A percentile compares a stretch with the other conserved stretches of the same genome.
Evolutionary conservation across 2,888 invertebrate genomes (phyloP).

Genomic region (Metellina segmentata): DNA sequence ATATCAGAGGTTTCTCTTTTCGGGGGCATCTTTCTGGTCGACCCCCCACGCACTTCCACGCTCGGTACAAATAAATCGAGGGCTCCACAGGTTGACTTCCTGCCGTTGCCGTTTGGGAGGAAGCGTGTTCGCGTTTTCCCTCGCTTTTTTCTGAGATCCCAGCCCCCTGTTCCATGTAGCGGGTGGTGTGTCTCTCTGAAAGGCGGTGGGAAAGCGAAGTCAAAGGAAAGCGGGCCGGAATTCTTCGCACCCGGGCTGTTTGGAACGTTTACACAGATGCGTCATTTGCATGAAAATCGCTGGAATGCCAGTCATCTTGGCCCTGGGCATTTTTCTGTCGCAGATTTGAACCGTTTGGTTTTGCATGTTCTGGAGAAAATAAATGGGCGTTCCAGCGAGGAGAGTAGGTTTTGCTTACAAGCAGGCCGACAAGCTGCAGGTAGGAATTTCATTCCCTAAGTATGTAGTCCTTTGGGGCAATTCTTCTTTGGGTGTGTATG

Average conservation of each 20-base stretch:
- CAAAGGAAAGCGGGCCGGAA: no score
- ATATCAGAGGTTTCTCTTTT: background rate
- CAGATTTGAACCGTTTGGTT: background rate
- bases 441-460: no score
- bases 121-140: background rate
- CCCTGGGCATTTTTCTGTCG: background rate
- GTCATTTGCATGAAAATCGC: slow-evolving; percentile 60
- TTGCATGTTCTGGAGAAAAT: no score
- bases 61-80: slow-evolving; percentile 46
- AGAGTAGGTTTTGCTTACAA: no score
- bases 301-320: slow-evolving; percentile 16
- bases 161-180: background rate
- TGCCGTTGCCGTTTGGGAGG: background rate
- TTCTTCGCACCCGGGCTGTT: background rate
- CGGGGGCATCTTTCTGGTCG: background rate
- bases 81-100: slow-evolving; percentile 54
- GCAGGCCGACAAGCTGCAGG: no score
- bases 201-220: slow-evolving; percentile 24
- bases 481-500: no score
- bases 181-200: slow-evolving; percentile 1
- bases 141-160: background rate
- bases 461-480: no score
- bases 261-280: background rate
- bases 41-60: slow-evolving; percentile 13
- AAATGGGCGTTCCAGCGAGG: no score